These are phyloP conservation scores for Syrmaticus mikado DNA, from an alignment of 2,113 vertebrate species.

Conservation along the genomic window DNA sequence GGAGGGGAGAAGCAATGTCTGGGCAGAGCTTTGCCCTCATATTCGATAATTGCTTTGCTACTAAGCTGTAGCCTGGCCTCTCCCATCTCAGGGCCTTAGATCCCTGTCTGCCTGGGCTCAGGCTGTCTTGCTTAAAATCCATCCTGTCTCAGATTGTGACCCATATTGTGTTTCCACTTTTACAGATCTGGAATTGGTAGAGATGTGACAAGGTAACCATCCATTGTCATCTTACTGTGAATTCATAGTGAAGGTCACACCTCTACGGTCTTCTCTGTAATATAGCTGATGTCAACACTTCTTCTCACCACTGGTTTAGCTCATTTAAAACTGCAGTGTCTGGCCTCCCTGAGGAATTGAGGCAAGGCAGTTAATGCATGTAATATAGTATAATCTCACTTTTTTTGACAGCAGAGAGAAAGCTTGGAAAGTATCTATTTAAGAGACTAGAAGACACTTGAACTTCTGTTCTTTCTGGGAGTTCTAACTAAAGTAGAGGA, in stretches of 20 bases:
- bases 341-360: background rate
- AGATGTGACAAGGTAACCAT: background rate
- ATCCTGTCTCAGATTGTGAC: background rate
- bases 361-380: background rate
- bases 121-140: background rate
- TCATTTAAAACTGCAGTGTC: background rate
- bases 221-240: background rate
- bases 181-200: background rate
- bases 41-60: background rate
- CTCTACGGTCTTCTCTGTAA: background rate
- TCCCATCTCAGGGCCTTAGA: background rate
- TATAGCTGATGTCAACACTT: background rate
- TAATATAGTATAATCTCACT: background rate
- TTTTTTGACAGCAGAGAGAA: background rate
- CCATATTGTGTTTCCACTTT: background rate
- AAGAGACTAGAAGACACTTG: background rate
- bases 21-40: background rate
- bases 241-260: background rate
- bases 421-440: background rate
- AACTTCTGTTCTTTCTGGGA: background rate
- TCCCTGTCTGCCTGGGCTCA: background rate
- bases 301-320: background rate
- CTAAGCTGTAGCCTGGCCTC: background rate
- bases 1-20: background rate
- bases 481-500: background rate